Percentiles rank a stretch among this genome's conserved stretches.
phyloP scores from a whole-genome alignment of 2,888 invertebrate genomes.

The Drosophila rellima region DNA sequence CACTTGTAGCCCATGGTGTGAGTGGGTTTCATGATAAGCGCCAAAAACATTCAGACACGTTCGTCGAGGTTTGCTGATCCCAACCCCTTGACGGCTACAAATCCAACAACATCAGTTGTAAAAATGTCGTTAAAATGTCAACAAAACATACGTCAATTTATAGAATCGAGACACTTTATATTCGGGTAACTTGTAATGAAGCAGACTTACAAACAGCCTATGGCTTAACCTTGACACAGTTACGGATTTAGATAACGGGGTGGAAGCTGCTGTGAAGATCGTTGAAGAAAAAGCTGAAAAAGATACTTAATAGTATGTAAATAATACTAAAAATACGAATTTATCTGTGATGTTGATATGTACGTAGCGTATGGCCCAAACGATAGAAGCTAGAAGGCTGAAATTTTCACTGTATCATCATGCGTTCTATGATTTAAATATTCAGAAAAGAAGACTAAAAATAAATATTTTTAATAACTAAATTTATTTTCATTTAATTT shows the following conservation, averaged over 20 bases:
- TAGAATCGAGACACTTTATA: conserved; percentile 41
- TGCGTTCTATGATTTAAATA: no score
- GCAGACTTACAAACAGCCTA: conserved; percentile 14
- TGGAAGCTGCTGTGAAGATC: conserved; percentile 10
- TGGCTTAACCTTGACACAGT: conserved; percentile 55
- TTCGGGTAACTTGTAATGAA: conserved; percentile 16
- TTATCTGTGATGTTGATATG: no score
- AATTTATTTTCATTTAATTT: no score
- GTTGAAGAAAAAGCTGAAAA: conserved; percentile 18
- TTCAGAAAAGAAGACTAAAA: no score
- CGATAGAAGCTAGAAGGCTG: no score
- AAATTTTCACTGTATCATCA: no score
- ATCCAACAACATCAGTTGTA: conserved; percentile 9
- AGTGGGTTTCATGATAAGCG: conserved; percentile 45
- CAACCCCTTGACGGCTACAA: conserved; percentile 11
- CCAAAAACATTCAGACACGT: conserved; percentile 52
- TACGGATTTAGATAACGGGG: conserved; percentile 5
- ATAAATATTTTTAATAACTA: no score
- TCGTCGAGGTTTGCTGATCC: conserved; percentile 18
- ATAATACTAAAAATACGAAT: not conserved
- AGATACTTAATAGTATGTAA: not conserved
- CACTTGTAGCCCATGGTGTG: conserved; percentile 22
- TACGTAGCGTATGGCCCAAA: no score
- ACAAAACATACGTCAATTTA: conserved; percentile 20
- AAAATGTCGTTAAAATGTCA: conserved; percentile 22